Evolutionary conservation across 2,113 vertebrate species (phyloP).

Genomic region (Puntigrus tetrazona): DNA sequence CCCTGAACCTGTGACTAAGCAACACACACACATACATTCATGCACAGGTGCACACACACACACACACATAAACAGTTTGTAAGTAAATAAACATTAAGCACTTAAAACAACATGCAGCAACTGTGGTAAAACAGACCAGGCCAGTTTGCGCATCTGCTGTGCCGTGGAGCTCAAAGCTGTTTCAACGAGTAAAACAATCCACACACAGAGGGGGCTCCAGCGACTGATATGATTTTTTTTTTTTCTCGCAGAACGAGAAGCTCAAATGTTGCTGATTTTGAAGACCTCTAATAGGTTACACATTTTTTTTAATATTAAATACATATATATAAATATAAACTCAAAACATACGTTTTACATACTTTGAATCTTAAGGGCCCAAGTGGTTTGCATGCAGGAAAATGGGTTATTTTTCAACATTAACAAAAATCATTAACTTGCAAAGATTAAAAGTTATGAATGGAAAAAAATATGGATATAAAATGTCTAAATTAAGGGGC

Average conservation of each 20-base stretch:
- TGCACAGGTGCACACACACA: constrained; percentile 39
- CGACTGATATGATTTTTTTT: neutral
- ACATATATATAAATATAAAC: neutral
- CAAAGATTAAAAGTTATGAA: neutral
- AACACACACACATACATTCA: constrained; percentile 8
- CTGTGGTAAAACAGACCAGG: constrained; percentile 33
- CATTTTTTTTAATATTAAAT: neutral
- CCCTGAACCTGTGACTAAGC: neutral
- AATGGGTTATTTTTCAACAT: neutral
- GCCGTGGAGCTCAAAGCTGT: neutral
- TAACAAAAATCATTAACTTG: neutral
- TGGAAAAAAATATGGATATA: neutral
- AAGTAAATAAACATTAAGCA: constrained; percentile 35
- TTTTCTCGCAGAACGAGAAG: neutral
- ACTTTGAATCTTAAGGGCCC: neutral
- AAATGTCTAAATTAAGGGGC: neutral
- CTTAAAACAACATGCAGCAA: constrained; percentile 40
- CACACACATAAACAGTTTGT: constrained; percentile 17
- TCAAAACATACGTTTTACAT: neutral
- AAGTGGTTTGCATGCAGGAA: neutral
- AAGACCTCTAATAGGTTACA: neutral
- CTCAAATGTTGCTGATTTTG: neutral
- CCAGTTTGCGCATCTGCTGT: constrained; percentile 32
- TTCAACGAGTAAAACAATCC: constrained; percentile 15
- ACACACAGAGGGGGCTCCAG: neutral